Base-by-base conservation (phyloP, 35 echinoderm and acorn worm species). In the Stichopus chloronotus region DNA sequence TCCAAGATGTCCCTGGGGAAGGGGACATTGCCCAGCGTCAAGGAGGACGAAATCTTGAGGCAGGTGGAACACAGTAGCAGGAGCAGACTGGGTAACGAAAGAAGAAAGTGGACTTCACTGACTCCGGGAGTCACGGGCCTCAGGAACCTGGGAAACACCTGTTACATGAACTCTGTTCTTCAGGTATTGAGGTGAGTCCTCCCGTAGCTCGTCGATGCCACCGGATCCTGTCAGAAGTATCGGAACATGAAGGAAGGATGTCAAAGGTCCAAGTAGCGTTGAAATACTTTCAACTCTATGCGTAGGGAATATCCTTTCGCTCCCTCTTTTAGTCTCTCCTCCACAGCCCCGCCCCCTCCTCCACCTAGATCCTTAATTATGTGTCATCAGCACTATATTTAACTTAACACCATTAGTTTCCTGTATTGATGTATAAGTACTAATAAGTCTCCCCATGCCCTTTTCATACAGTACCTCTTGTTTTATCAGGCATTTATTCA, bases 101-200 rank as follows among this genome's bases (percentile, higher is more conserved):
- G 96, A 76, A 78, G 93, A 59, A 98, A 96, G 56, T 98, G 97
- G 97, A 93, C 94, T 1, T 91, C 90, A 6, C 78, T 98, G 4
- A 98, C 97, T 6, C 97, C 97, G 3, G 97, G 97, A 13, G 97
- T 98, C 1, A 98, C 97, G 4, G 97, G 97, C 0, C 95, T 98
- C 13, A 74, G 97, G 52, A 98, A 98, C 65, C 95, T 98, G 2
- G 97, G 97, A 16, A 98, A 98, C 56, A 98, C 97, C 5, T 98
- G 97, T 87, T 98, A 98, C 79, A 98, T 98, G 97, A 98, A 98
- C 83, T 96, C 97, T 21, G 92, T 98, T 56, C 71, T 98, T 6
- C 97, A 98, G 55, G 97, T 98, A 19, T 84, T 98, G 16, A 93
- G 97, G 97, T 84, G 65, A 20, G 43, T 76, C 30, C 30, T 43